These are phyloP conservation scores for Bombylius discolor DNA, from an alignment of 2,888 invertebrate species.

Conservation along the genomic window DNA sequence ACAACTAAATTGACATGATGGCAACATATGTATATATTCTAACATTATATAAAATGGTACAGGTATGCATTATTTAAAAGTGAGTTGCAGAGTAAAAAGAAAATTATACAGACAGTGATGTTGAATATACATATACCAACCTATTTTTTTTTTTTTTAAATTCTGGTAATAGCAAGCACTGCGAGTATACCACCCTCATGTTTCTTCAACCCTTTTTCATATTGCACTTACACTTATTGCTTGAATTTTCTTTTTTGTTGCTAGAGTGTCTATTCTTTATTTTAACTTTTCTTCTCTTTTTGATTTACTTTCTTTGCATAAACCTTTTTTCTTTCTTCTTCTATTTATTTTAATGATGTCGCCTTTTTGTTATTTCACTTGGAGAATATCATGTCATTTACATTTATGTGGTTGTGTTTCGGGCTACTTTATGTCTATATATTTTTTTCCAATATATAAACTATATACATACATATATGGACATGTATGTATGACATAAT, in stretches of 20 bases:
- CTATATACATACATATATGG: too few species aligned
- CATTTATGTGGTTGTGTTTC: constrained; percentile 3
- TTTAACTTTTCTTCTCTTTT: neutral
- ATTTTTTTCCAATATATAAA: too few species aligned
- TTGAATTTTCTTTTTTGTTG: neutral
- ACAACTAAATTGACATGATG: constrained; percentile 9
- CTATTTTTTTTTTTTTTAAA: neutral
- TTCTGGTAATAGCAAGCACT: too few species aligned
- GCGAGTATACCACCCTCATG: neutral
- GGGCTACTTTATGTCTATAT: neutral
- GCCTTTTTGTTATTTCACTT: constrained; percentile 8
- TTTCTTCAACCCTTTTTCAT: neutral
- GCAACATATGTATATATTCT: neutral
- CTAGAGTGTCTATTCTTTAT: neutral
- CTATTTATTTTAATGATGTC: constrained; percentile 7
- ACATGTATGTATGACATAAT: too few species aligned
- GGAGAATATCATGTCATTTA: neutral
- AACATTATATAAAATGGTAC: neutral
- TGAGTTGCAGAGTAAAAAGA: too few species aligned
- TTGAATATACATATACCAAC: too few species aligned
- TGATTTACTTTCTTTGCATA: neutral
- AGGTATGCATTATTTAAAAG: neutral
- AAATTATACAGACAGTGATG: too few species aligned
- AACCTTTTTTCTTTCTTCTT: neutral
- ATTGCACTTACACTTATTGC: neutral